A percentile compares a stretch with the other conserved stretches of the same genome.
phyloP scores from a whole-genome alignment of 2,888 invertebrate genomes.

The Pherbina coryleti region DNA sequence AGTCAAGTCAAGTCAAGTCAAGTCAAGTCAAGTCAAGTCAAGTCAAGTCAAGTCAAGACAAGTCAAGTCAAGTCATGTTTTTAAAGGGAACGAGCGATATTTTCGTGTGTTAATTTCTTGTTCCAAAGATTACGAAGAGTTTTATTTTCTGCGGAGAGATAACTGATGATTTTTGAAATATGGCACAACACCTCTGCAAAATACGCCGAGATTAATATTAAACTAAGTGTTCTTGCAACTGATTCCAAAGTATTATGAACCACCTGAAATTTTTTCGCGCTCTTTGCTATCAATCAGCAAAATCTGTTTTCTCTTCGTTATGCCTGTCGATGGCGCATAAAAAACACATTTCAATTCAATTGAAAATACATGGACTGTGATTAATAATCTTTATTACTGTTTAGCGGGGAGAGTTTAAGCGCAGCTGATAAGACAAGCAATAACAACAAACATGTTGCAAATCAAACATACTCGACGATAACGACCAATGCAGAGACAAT shows the following conservation, averaged over 20 bases:
- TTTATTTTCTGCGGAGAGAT: too few species aligned
- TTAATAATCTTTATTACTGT: background rate
- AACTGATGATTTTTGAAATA: too few species aligned
- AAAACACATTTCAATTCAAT: constrained; percentile 25
- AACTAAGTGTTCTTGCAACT: too few species aligned
- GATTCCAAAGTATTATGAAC: too few species aligned
- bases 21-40: constrained; percentile 11
- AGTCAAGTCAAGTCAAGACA: constrained; percentile 24
- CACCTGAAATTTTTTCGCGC: background rate
- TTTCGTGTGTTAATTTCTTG: too few species aligned
- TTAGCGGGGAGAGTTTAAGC: background rate
- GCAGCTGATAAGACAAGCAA: constrained; percentile 23
- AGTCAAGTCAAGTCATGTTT: constrained; percentile 7
- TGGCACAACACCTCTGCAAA: too few species aligned
- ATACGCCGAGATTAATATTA: too few species aligned
- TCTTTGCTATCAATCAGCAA: background rate
- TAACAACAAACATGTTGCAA: background rate
- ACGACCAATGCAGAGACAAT: background rate
- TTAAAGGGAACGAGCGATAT: too few species aligned
- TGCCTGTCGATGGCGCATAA: background rate
- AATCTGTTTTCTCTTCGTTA: constrained; percentile 2
- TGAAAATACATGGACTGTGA: background rate
- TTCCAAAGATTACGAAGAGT: too few species aligned
- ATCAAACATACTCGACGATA: background rate
- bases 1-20: constrained; percentile 21